phyloP scores from a whole-genome alignment of 2,113 vertebrate genomes.

The Perccottus glenii region DNA sequence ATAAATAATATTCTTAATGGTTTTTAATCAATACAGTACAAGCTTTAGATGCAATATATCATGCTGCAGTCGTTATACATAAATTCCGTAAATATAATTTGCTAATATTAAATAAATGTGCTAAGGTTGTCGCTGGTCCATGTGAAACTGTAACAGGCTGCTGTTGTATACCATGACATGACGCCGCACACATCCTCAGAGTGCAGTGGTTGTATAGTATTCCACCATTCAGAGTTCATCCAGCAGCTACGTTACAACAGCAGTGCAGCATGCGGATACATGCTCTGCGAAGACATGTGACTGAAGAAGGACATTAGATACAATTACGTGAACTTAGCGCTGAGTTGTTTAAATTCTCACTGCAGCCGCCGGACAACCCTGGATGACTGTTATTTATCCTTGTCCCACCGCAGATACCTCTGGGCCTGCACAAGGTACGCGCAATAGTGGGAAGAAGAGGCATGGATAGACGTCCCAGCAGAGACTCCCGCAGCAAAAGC shows the following conservation, averaged over 20 bases:
- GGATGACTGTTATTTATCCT: conserved; percentile 48
- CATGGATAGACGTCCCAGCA: conserved; percentile 62
- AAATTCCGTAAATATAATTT: too few species aligned
- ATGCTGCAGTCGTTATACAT: too few species aligned
- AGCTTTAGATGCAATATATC: too few species aligned
- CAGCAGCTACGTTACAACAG: conserved; percentile 47
- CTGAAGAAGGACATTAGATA: conserved; percentile 44
- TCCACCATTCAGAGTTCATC: conserved; percentile 44
- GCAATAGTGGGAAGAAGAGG: conserved; percentile 34
- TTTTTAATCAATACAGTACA: too few species aligned
- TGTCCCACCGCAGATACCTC: conserved; percentile 65
- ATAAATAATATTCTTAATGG: too few species aligned
- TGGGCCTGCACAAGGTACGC: conserved; percentile 62
- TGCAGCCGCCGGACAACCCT: conserved; percentile 44
- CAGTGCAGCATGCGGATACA: conserved; percentile 24
- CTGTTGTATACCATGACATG: conserved; percentile 24
- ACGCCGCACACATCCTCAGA: conserved; percentile 55
- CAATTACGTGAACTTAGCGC: conserved; percentile 51
- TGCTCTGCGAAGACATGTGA: conserved; percentile 61
- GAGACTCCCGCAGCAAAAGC: conserved; percentile 57
- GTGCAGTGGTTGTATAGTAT: conserved; percentile 40
- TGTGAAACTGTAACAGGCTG: conserved; percentile 11
- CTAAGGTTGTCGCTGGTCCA: neutral
- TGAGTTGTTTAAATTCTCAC: conserved; percentile 48
- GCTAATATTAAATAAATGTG: too few species aligned